These are phyloP conservation scores for Ennomos erosarius DNA, from an alignment of 2,888 invertebrate species.

Conservation along the genomic window DNA sequence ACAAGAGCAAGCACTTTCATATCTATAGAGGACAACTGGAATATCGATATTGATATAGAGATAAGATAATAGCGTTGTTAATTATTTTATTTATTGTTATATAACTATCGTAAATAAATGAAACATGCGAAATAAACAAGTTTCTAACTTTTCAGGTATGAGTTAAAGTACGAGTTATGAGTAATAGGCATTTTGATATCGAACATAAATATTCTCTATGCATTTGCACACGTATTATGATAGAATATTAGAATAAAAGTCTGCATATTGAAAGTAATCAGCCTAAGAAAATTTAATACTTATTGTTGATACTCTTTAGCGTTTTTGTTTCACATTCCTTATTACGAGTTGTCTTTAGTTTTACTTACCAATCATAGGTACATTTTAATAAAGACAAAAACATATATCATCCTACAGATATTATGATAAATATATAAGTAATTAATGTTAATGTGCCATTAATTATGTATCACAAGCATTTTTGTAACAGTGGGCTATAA, in stretches of 20 bases:
- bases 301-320: no score
- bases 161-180: no score
- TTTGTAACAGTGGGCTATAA: slow-evolving; percentile 30
- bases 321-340: no score
- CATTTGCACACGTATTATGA: no score
- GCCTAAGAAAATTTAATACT: no score
- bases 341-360: no score
- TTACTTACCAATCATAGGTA: no score
- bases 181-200: no score
- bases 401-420: not conserved
- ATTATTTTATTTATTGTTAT: slow-evolving; percentile 44
- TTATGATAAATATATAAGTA: slow-evolving; percentile 13
- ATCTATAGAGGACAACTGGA: slow-evolving; percentile 63
- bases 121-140: slow-evolving; percentile 29
- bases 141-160: not conserved
- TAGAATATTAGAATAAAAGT: no score
- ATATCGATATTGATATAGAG: slow-evolving; percentile 63
- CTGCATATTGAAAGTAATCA: no score
- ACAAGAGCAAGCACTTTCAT: slow-evolving; percentile 31
- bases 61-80: slow-evolving; percentile 58
- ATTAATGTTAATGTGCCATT: slow-evolving; percentile 26
- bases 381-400: not conserved
- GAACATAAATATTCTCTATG: no score
- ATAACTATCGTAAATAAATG: slow-evolving; percentile 24
- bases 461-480: slow-evolving; percentile 23